Conservation (phyloP, 2,113 vertebrate genomes). For the Toxostoma redivivum region DNA sequence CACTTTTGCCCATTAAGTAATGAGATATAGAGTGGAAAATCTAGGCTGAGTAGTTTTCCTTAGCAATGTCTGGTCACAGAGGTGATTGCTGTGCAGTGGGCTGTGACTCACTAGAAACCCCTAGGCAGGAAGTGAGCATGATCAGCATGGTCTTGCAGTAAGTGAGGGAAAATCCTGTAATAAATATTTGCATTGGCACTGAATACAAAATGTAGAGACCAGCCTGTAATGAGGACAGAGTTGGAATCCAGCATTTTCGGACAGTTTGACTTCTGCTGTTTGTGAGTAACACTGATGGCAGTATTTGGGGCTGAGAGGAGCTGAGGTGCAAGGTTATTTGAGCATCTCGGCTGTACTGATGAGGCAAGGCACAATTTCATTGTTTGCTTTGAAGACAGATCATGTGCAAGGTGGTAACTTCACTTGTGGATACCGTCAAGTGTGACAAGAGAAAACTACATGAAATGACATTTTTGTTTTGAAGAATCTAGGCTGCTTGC, state of each 20-base stretch:
- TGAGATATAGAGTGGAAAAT: not conserved
- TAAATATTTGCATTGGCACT: not conserved
- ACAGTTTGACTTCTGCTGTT: not conserved
- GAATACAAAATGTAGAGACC: not conserved
- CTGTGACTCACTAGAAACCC: not conserved
- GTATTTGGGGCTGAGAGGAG: not conserved
- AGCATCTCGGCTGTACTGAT: not conserved
- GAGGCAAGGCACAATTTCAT: not conserved
- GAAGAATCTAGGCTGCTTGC: not conserved
- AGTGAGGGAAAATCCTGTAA: not conserved
- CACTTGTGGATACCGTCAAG: not conserved
- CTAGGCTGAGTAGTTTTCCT: not conserved
- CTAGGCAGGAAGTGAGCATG: not conserved
- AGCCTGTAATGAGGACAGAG: not conserved
- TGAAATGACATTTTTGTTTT: not conserved
- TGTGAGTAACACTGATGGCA: not conserved
- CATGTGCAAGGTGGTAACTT: not conserved
- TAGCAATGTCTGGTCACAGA: not conserved
- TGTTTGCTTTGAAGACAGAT: not conserved
- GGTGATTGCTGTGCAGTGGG: not conserved
- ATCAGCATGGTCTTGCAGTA: accelerated
- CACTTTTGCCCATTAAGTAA: not conserved
- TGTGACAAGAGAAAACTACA: not conserved
- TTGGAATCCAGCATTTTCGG: not conserved
- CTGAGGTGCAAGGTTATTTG: not conserved